Evolutionary conservation across 23 tunicate species (phyloP).

Genomic region (Styela plicata): DNA sequence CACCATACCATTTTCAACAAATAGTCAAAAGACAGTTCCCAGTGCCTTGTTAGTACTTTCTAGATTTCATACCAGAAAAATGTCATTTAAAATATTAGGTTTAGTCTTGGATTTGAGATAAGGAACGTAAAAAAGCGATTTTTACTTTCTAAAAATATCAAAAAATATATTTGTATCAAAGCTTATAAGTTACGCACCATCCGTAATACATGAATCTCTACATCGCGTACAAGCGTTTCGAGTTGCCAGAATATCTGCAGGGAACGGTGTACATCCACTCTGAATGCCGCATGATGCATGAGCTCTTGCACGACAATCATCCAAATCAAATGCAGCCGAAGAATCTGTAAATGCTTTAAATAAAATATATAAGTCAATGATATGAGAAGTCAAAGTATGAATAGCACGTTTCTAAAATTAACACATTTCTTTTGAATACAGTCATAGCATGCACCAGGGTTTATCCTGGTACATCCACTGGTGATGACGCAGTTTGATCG

Average conservation of each 20-base stretch:
- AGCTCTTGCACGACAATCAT: not conserved
- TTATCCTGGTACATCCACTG: not conserved
- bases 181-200: not conserved
- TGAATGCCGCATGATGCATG: not conserved
- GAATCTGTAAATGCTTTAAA: not conserved
- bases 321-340: not conserved
- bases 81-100: too few species aligned
- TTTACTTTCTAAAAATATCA: too few species aligned
- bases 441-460: not conserved
- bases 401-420: too few species aligned
- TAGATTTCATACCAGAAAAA: too few species aligned
- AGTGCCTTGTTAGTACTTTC: too few species aligned
- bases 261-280: not conserved
- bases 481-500: not conserved
- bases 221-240: not conserved
- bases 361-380: not conserved
- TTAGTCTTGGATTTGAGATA: too few species aligned
- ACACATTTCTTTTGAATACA: not conserved
- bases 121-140: too few species aligned
- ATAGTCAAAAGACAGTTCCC: too few species aligned
- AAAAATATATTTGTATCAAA: too few species aligned
- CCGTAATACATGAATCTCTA: not conserved
- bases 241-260: not conserved
- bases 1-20: too few species aligned
- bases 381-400: too few species aligned